These are phyloP conservation scores for Candoia aspera DNA, from an alignment of 2,113 vertebrate genomes.

Conservation along the genomic window DNA sequence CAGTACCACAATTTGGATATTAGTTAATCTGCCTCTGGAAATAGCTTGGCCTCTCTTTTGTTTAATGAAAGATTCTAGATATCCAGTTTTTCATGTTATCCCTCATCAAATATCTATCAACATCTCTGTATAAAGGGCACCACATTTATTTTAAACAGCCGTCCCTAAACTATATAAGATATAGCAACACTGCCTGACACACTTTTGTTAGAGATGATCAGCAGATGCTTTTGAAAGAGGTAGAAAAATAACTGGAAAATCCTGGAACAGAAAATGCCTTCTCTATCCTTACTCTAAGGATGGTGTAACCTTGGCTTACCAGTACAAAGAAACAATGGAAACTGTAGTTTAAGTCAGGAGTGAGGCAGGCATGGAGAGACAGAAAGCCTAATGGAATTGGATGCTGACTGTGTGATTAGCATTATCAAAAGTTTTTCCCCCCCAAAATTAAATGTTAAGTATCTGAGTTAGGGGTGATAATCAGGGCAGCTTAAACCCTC, in stretches of 20 bases:
- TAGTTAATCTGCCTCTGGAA: conserved; percentile 37
- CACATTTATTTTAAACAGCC: background rate
- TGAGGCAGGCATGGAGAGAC: background rate
- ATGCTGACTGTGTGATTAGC: background rate
- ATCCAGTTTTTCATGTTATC: conserved; percentile 30
- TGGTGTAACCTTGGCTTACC: background rate
- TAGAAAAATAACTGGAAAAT: background rate
- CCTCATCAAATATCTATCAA: background rate
- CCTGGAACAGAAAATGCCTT: background rate
- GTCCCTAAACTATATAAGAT: background rate
- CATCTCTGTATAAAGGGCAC: background rate
- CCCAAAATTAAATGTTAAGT: background rate
- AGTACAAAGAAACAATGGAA: background rate
- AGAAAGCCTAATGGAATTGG: background rate
- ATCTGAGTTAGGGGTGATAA: background rate
- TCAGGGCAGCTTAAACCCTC: background rate
- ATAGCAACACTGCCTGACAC: background rate
- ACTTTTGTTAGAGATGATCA: background rate
- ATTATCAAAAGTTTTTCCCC: background rate
- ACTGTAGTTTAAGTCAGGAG: background rate
- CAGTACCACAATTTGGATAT: conserved; percentile 24
- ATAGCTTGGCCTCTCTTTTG: conserved; percentile 24
- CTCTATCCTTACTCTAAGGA: background rate
- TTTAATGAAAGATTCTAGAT: conserved; percentile 17
- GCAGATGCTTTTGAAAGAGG: background rate